Base-by-base conservation (phyloP, 2,113 vertebrate genomes). In the Crotalus horridus region DNA sequence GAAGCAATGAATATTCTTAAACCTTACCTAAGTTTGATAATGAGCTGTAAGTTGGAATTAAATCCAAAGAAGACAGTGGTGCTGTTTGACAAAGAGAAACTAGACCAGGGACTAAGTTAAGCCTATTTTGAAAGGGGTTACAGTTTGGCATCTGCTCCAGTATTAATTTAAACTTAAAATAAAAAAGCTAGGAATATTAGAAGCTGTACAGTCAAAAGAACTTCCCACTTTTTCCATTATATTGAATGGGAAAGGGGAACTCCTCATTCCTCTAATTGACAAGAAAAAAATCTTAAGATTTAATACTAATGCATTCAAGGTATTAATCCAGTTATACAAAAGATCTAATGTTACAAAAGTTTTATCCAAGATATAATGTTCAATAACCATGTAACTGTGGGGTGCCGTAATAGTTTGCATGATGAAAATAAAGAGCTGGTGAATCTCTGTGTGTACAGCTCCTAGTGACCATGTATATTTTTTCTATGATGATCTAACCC, bases 221-320 rank as follows among this genome's bases (percentile, higher is more conserved):
- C 8, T 86, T 61, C 46, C 89, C 56, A 86, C 29, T 93, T 93
- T 94, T 94, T 81, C 93, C 33, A 2, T 24, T 43, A 21, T 0
- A 55, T 88, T 74, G 64, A 85, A n/a, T 91, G 90, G 93, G 92
- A 93, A 89, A 90, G 93, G 94, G 88, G 0, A 0, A 64, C 3
- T 1, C 51, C 33, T 1, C 0, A 0, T 89, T 86, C 91, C 1
- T 74, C 91, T 95, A 95, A 93, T 39, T 93, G 96, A 94, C 93
- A 95, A 94, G 93, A 95, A 81, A 85, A 95, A 93, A 94, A 96
- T 95, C 92, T 94, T 93, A 95, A 96, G 93, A 91, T 92, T 96
- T 94, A 91, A 94, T 92, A 95, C 53, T 89, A 94, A 96, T 93
- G 94, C 91, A 94, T 93, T 93, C 95, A 95, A 92, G 33, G 55